Conservation (phyloP, 1,140 invertebrate genomes). For the Megalopta genalis region DNA sequence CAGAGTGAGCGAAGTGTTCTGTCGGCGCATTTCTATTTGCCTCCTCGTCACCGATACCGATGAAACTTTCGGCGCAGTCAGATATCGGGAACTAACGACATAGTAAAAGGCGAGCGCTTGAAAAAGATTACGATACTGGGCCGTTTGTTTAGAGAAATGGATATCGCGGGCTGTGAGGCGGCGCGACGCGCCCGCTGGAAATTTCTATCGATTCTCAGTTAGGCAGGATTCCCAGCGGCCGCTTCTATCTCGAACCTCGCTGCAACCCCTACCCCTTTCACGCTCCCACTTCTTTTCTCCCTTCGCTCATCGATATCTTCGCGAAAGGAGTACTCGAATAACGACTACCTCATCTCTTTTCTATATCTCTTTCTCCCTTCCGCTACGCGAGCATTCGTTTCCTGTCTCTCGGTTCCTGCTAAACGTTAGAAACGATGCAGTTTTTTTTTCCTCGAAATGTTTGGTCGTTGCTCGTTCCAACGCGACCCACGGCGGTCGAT, state of each 20-base stretch:
- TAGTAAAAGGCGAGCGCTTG: constrained; percentile 39
- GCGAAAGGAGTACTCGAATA: constrained; percentile 44
- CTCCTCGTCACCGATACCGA: constrained; percentile 19
- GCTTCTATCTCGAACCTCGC: constrained; percentile 29
- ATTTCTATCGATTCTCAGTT: constrained; percentile 66
- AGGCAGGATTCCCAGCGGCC: constrained; percentile 43
- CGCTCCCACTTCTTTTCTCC: constrained; percentile 13
- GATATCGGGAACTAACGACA: constrained; percentile 57
- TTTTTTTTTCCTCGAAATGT: too few species aligned
- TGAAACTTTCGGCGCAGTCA: constrained; percentile 41
- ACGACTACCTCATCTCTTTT: constrained; percentile 34
- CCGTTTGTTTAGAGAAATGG: constrained; percentile 57
- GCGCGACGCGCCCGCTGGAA: constrained; percentile 44
- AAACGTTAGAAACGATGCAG: background rate
- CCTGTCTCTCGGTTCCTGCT: background rate
- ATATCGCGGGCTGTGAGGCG: constrained; percentile 46
- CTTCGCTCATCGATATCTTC: constrained; percentile 35
- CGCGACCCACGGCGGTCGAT: too few species aligned
- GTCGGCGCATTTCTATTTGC: constrained; percentile 36
- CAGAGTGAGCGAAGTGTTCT: background rate
- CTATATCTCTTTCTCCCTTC: background rate
- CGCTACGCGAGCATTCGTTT: background rate
- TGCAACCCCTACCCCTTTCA: background rate
- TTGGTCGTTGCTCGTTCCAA: too few species aligned
- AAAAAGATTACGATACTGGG: constrained; percentile 62